Percentiles rank a stretch among this genome's conserved stretches.
Evolutionary conservation across 1,140 invertebrate species (phyloP).

Genomic region (Pogonomyrmex barbatus): DNA sequence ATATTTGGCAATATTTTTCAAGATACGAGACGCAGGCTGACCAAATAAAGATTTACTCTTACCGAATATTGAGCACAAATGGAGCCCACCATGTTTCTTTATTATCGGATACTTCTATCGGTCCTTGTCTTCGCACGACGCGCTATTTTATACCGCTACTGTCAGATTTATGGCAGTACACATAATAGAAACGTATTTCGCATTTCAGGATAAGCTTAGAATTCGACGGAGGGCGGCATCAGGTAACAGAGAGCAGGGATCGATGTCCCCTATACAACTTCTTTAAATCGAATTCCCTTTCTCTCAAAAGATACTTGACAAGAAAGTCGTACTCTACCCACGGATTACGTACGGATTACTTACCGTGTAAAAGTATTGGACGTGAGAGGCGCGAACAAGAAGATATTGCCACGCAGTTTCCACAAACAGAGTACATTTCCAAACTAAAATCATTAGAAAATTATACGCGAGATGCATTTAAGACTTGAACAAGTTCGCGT

Average conservation of each 20-base stretch:
- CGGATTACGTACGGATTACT: constrained; percentile 2
- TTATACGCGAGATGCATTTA: not conserved
- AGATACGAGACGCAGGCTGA: not conserved
- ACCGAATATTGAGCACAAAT: constrained; percentile 43
- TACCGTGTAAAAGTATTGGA: constrained; percentile 26
- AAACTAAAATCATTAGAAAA: not conserved
- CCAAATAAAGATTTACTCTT: constrained; percentile 54
- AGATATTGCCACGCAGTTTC: not conserved
- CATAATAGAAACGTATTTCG: constrained; percentile 53
- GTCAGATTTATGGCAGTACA: constrained; percentile 38
- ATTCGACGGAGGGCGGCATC: constrained; percentile 6
- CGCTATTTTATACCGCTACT: constrained; percentile 38
- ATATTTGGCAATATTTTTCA: constrained; percentile 8
- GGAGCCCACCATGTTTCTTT: constrained; percentile 36
- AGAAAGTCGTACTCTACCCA: not conserved
- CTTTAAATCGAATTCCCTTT: constrained; percentile 38
- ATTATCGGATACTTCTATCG: constrained; percentile 29
- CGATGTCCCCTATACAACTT: constrained; percentile 15
- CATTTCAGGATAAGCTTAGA: constrained; percentile 51
- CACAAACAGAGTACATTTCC: not conserved
- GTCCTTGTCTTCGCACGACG: constrained; percentile 23
- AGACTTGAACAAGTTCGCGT: not conserved
- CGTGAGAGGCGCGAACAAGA: not conserved
- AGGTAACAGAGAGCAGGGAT: not conserved
- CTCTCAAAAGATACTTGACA: constrained; percentile 27